Conservation (phyloP, 2,797 vertebrate species). For the Alfaro cultratus region DNA sequence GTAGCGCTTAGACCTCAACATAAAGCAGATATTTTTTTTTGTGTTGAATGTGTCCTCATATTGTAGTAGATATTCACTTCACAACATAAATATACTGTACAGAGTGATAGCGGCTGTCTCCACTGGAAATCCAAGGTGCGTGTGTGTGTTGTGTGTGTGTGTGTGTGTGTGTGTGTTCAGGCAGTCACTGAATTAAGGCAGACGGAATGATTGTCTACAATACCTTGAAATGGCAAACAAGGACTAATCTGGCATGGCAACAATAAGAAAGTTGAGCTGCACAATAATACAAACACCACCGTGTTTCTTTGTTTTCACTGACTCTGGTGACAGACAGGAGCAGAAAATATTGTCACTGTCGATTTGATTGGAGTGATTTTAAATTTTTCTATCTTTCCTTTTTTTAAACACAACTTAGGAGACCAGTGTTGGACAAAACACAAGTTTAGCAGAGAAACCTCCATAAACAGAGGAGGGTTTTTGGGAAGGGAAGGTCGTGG, state of each 20-base stretch:
- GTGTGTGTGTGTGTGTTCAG: slow-evolving; percentile 37
- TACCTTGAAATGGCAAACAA: slow-evolving; percentile 41
- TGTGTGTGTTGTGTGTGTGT: slow-evolving; percentile 24
- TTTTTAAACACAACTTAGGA: slow-evolving; percentile 2
- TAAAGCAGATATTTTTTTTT: slow-evolving; percentile 55
- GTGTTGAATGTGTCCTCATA: slow-evolving; percentile 61
- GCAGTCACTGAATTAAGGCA: slow-evolving; percentile 70
- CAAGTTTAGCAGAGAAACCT: slow-evolving; percentile 23
- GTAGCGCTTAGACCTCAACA: slow-evolving; percentile 63
- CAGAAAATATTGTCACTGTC: slow-evolving; percentile 18
- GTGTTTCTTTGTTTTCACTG: slow-evolving; percentile 8
- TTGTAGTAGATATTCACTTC: slow-evolving; percentile 72
- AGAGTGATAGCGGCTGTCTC: slow-evolving; percentile 49
- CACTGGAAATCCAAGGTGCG: slow-evolving; percentile 37
- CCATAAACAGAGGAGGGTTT: slow-evolving; percentile 18
- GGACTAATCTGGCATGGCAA: slow-evolving; percentile 32
- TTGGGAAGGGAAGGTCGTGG: slow-evolving; percentile 3
- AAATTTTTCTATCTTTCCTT: not conserved
- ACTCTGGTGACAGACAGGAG: not conserved
- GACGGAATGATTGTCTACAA: slow-evolving; percentile 73
- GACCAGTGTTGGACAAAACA: slow-evolving; percentile 13
- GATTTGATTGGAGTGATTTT: slow-evolving; percentile 6
- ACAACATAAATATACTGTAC: slow-evolving; percentile 82
- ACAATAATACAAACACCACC: slow-evolving; percentile 41
- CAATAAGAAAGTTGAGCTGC: slow-evolving; percentile 43